phyloP scores from a whole-genome alignment of 2,797 vertebrate genomes.

The Craterocephalus amniculus region DNA sequence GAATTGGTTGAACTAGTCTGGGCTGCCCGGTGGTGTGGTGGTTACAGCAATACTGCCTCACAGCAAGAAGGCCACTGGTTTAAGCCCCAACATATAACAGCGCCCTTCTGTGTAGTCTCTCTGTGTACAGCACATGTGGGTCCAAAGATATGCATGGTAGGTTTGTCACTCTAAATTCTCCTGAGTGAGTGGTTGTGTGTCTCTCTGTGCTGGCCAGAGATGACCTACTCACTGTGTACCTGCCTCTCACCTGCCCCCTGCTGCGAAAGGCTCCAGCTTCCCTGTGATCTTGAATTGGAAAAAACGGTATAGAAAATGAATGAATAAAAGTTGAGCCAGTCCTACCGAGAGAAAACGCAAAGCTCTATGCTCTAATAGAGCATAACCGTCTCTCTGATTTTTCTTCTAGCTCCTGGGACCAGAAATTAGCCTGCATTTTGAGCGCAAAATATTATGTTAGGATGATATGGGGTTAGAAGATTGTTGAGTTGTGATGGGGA shows the following conservation, averaged over 20 bases:
- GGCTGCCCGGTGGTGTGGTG: neutral
- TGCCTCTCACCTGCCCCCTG: neutral
- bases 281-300: too few species aligned
- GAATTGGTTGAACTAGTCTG: neutral
- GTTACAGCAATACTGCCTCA: too few species aligned
- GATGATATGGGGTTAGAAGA: neutral
- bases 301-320: too few species aligned
- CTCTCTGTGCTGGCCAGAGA: neutral
- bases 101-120: neutral
- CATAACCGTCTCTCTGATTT: too few species aligned
- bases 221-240: neutral
- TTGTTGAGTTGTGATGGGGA: neutral
- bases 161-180: neutral
- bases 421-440: neutral
- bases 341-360: neutral
- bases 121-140: too few species aligned
- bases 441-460: neutral
- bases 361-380: neutral
- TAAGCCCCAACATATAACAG: too few species aligned
- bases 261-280: neutral
- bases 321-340: neutral
- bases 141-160: neutral
- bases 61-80: too few species aligned
- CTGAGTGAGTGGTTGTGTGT: neutral
- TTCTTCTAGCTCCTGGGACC: neutral